Conservation (phyloP, 1,140 invertebrate genomes). For the Myzus persicae region DNA sequence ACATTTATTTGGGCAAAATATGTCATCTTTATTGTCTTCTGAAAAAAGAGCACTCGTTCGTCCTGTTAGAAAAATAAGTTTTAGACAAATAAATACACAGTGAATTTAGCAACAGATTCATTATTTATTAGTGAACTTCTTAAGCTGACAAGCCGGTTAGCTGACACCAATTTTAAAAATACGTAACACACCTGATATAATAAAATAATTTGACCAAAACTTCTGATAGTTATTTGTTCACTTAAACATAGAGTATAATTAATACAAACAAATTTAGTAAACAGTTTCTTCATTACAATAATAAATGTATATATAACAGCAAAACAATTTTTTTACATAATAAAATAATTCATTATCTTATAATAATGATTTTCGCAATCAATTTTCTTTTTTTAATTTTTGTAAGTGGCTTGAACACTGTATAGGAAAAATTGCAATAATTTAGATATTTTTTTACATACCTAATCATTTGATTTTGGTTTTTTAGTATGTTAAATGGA, state of each 20-base stretch:
- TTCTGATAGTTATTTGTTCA: neutral
- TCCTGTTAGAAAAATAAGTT: conserved; percentile 45
- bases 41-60: neutral
- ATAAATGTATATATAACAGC: neutral
- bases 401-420: neutral
- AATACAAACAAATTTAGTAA: neutral
- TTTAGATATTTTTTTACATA: neutral
- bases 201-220: neutral
- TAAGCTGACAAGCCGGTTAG: conserved; percentile 53
- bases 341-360: neutral
- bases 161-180: conserved; percentile 45
- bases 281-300: neutral
- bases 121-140: conserved; percentile 27
- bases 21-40: conserved; percentile 40
- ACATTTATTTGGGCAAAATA: conserved; percentile 54
- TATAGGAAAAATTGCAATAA: neutral
- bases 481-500: neutral
- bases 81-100: conserved; percentile 28
- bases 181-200: conserved; percentile 21
- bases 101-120: neutral
- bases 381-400: neutral
- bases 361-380: neutral
- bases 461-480: neutral
- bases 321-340: neutral
- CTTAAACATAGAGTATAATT: neutral